Conservation (phyloP, 2,888 invertebrate species). For the Uropetala carovei region DNA sequence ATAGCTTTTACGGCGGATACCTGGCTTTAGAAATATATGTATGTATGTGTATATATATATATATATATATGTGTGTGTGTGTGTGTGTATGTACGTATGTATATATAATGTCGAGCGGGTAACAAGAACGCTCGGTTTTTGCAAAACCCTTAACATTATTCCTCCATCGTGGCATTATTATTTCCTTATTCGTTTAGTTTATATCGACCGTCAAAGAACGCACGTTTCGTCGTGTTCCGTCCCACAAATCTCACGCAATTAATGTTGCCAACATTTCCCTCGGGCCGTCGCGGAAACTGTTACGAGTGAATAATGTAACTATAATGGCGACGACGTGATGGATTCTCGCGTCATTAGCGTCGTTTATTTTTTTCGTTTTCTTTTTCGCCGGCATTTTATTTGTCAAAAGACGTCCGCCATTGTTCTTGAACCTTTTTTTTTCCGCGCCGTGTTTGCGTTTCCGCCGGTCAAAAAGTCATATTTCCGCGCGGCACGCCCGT, state of each 20-base stretch:
- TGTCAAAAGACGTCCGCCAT: too few relatives aligned
- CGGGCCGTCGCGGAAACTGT: background rate
- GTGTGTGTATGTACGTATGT: too few relatives aligned
- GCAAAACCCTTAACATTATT: too few relatives aligned
- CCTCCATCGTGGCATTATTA: background rate
- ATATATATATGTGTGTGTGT: too few relatives aligned
- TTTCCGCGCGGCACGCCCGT: background rate
- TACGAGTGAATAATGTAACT: background rate
- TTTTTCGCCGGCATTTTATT: background rate
- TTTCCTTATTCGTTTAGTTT: background rate
- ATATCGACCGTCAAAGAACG: background rate
- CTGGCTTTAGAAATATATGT: too few relatives aligned
- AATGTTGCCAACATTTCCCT: background rate
- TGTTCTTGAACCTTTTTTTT: too few relatives aligned
- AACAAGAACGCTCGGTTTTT: too few relatives aligned
- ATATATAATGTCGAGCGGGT: too few relatives aligned
- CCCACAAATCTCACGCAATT: background rate
- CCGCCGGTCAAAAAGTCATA: background rate
- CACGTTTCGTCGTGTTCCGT: background rate
- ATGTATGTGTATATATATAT: too few relatives aligned
- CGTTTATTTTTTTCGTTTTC: background rate
- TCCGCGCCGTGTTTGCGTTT: background rate
- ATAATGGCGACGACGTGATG: background rate
- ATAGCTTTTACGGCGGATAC: too few relatives aligned
- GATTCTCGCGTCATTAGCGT: background rate